These are phyloP conservation scores for Procambarus virginalis DNA, from an alignment of 1,140 invertebrate species.

Conservation along the genomic window DNA sequence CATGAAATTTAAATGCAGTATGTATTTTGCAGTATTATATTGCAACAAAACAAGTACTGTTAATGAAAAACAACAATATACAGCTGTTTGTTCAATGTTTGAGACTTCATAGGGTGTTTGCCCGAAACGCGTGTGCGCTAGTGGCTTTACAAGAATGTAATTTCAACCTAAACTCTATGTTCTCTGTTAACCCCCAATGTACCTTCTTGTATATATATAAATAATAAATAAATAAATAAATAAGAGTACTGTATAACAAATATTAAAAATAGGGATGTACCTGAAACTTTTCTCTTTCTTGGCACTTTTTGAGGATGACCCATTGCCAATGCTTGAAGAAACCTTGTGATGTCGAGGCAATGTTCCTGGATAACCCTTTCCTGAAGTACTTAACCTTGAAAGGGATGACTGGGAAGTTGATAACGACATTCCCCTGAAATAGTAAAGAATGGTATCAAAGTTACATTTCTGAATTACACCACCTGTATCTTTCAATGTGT, in stretches of 20 bases:
- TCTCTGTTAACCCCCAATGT: no score
- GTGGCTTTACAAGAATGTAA: no score
- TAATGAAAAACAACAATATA: no score
- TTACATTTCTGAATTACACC: neutral
- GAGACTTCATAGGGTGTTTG: neutral
- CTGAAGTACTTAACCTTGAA: conserved; percentile 13
- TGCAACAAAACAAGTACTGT: no score
- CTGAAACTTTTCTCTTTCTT: conserved; percentile 50
- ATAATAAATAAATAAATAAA: no score
- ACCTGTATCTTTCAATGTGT: neutral
- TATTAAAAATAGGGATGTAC: neutral
- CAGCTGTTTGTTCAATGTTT: neutral
- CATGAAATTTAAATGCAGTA: no score
- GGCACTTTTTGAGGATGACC: conserved; percentile 18
- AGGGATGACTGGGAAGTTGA: conserved; percentile 34
- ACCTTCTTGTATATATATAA: no score
- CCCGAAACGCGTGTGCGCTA: neutral
- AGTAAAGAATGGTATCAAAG: neutral
- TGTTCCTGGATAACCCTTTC: conserved; percentile 11
- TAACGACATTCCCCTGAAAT: conserved; percentile 9
- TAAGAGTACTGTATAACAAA: neutral
- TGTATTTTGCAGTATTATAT: no score
- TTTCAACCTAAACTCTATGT: no score
- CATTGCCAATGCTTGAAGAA: conserved; percentile 7
- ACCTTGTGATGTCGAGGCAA: conserved; percentile 41